phyloP scores from a whole-genome alignment of 2,113 vertebrate genomes.

The Chelonoidis abingdonii region DNA sequence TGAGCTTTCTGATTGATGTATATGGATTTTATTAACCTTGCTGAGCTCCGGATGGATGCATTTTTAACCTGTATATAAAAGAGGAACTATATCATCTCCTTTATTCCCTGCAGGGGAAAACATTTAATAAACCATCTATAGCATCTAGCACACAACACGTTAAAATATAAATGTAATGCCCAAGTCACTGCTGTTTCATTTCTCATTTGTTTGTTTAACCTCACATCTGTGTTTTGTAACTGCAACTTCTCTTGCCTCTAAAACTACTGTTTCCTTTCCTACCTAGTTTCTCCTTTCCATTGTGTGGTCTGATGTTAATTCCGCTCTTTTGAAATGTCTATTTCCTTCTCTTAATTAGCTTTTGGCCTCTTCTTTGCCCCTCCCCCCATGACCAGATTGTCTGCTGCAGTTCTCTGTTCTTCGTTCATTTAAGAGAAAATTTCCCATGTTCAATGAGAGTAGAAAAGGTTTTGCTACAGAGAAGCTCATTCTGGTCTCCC shows the following conservation, averaged over 20 bases:
- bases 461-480: constrained; percentile 55
- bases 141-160: background rate
- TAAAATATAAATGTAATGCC: background rate
- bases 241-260: background rate
- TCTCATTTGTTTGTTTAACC: constrained; percentile 6
- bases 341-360: background rate
- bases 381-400: background rate
- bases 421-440: constrained; percentile 14
- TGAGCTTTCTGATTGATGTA: background rate
- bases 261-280: constrained; percentile 3
- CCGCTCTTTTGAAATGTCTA: background rate
- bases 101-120: background rate
- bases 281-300: constrained; percentile 12
- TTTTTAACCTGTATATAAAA: background rate
- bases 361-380: background rate
- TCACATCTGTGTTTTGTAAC: background rate
- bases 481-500: background rate
- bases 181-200: background rate
- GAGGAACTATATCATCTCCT: background rate
- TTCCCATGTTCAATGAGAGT: constrained; percentile 14
- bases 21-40: background rate
- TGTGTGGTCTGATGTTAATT: constrained; percentile 24
- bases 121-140: background rate
- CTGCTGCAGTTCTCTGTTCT: constrained; percentile 1
- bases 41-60: background rate